Percentiles rank a stretch among this genome's conserved stretches.
Conservation (phyloP, 2,797 vertebrate genomes). For the Crenichthys baileyi region DNA sequence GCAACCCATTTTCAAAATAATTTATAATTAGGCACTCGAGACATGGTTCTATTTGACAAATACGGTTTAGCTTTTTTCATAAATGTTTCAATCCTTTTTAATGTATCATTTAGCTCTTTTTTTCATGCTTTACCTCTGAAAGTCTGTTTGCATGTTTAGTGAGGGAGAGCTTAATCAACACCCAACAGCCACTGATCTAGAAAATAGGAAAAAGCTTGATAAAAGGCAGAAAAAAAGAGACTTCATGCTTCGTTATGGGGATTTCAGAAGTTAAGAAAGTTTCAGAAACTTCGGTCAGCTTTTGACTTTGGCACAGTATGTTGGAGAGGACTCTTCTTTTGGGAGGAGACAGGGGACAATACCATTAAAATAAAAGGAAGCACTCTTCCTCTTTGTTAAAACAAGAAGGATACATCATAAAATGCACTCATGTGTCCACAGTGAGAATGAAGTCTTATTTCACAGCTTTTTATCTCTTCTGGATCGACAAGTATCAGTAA, state of each 20-base stretch:
- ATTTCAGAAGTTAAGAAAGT: slow-evolving; percentile 22
- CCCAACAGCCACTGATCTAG: not conserved
- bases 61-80: not conserved
- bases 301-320: slow-evolving; percentile 36
- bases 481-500: slow-evolving; percentile 38
- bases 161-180: not conserved
- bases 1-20: not conserved
- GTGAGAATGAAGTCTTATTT: slow-evolving; percentile 40
- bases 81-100: not conserved
- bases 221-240: slow-evolving; percentile 8
- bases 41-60: not conserved
- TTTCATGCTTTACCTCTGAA: not conserved
- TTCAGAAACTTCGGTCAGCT: slow-evolving; percentile 42
- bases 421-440: slow-evolving; percentile 44
- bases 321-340: slow-evolving; percentile 48
- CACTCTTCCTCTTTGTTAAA: slow-evolving; percentile 49
- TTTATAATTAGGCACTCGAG: not conserved
- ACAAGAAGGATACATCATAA: slow-evolving; percentile 46
- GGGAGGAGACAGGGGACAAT: slow-evolving; percentile 27
- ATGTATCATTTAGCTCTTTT: not conserved
- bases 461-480: slow-evolving; percentile 47
- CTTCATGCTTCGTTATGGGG: slow-evolving; percentile 21
- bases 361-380: slow-evolving; percentile 53
- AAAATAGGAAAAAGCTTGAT: not conserved
- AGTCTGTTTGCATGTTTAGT: not conserved